Evolutionary conservation across 2,113 vertebrate genomes (phyloP).

Genomic region (Paratilapia polleni): DNA sequence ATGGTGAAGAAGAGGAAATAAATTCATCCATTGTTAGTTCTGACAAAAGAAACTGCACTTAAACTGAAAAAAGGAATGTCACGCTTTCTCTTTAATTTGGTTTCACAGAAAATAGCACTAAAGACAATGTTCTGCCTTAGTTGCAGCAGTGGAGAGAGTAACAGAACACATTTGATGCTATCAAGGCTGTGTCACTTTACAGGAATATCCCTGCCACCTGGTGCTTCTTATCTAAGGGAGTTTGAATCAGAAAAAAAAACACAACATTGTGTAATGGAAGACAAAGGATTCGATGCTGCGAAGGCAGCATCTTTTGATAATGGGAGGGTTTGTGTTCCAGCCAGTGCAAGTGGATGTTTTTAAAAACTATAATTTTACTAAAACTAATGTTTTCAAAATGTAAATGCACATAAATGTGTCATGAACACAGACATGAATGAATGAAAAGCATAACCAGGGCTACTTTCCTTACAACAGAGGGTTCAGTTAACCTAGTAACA

Average conservation of each 20-base stretch:
- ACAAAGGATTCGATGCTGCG: background rate
- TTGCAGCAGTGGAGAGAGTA: background rate
- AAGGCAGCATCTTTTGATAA: background rate
- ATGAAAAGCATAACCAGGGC: background rate
- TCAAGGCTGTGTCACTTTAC: background rate
- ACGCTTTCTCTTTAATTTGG: background rate
- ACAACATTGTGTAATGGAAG: background rate
- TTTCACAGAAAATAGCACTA: background rate
- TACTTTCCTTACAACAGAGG: background rate
- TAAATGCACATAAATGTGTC: background rate
- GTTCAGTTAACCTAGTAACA: background rate
- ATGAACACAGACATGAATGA: background rate
- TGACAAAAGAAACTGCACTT: background rate
- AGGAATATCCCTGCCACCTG: background rate
- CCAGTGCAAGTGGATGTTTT: background rate
- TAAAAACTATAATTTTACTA: background rate
- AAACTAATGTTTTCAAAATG: background rate
- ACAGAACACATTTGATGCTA: slow-evolving; percentile 3
- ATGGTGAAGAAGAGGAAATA: background rate
- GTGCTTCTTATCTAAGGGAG: background rate
- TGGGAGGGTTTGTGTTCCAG: background rate
- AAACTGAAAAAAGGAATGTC: background rate
- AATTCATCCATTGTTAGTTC: background rate
- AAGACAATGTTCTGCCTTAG: background rate
- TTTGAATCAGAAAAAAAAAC: background rate